Conservation (phyloP, 2,797 vertebrate species). For the Gymnodraco acuticeps region DNA sequence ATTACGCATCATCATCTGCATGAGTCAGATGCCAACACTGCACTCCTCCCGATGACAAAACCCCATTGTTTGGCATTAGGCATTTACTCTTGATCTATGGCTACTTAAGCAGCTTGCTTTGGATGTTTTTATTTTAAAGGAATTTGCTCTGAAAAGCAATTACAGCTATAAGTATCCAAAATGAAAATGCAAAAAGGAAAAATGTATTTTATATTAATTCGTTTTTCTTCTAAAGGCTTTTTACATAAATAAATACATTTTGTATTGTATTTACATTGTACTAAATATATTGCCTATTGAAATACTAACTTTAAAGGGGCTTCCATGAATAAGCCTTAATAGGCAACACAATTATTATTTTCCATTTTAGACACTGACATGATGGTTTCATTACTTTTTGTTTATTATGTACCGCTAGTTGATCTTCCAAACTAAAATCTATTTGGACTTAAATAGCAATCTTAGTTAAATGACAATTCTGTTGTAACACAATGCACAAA, state of each 20-base stretch:
- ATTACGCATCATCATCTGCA: constrained; percentile 19
- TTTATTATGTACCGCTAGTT: constrained; percentile 18
- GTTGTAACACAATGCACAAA: constrained; percentile 50
- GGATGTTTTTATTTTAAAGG: not conserved
- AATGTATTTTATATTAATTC: not conserved
- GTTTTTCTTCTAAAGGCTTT: too few relatives aligned
- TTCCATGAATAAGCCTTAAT: too few relatives aligned
- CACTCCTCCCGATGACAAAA: constrained; percentile 7
- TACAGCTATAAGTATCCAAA: not conserved
- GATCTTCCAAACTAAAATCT: constrained; percentile 35
- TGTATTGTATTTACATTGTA: not conserved
- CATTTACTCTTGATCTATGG: not conserved
- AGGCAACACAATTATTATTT: constrained; percentile 1
- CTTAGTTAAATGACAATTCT: constrained; percentile 53
- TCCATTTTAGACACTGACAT: constrained; percentile 24
- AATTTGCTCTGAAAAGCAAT: not conserved
- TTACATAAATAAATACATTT: too few relatives aligned
- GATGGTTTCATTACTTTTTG: constrained; percentile 7
- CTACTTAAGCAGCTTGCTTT: not conserved
- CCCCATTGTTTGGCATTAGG: not conserved
- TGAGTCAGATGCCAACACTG: constrained; percentile 14
- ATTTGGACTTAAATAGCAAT: constrained; percentile 31
- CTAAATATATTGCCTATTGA: not conserved
- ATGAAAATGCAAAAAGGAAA: not conserved
- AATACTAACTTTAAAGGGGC: not conserved